Base-by-base conservation (phyloP, 2,797 vertebrate species). In the Gorsachius magnificus region DNA sequence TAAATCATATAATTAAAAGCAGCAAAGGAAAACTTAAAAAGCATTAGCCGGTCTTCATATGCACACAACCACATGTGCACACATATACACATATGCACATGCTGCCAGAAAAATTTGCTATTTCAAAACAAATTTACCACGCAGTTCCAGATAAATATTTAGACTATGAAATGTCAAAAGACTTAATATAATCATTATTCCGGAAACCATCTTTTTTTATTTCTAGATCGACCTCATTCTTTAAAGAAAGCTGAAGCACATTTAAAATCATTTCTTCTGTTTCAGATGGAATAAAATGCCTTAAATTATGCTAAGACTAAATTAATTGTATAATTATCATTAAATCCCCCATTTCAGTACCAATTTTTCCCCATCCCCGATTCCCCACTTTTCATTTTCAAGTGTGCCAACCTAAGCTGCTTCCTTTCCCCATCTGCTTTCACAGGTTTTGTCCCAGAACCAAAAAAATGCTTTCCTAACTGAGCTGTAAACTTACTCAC, bases 401-500 rank as follows among this genome's bases (percentile, higher is more conserved):
- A 70, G 33, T 20, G 16, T 56, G 21, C 8, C 64, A 51, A 68
- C 12, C 28, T 48, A 75, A 83, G 45, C 5, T 0, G 2, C 35
- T 71, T 75, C 35, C 13, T 53, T 53, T 60, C 31, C 21, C 17
- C 21, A 31, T 41, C 8, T 2, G 2, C 28, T 10, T 64, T 41
- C 57, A 64, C n/a, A 28, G 22, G 22, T 69, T 76, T 89, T 79
- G 12, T 65, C 33, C 31, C 50, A 72, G 46, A 91, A 72, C 6
- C 35, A 71, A 68, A 83, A 83, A 81, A 56, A 19, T 28, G 14
- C 9, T 87, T 60, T 87, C 7, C 21, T 58, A 31, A 51, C 4
- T 1, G 3, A 83, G 16, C 5, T 83, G 20, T 43, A 0, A 0
- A 28, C 12, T 24, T 43, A 35, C 4, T 29, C 13, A 56, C 26